These are phyloP conservation scores for Platycercus adscitus DNA, from an alignment of 2,113 vertebrate genomes.

Conservation along the genomic window DNA sequence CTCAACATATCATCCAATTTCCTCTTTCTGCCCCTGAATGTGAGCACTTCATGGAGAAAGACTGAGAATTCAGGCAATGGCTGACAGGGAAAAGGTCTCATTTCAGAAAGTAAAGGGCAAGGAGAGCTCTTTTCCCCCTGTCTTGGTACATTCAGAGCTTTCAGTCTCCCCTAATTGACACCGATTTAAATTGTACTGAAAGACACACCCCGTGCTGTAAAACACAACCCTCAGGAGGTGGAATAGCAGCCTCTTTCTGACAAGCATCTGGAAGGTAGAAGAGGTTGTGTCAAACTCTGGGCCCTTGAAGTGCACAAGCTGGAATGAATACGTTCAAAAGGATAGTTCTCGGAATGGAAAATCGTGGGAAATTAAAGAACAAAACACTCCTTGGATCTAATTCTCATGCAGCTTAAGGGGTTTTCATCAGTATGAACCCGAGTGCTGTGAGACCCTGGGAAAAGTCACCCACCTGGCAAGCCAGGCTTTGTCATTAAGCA, in stretches of 20 bases:
- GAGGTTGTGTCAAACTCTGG: neutral
- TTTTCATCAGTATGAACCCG: neutral
- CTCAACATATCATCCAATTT: constrained; percentile 6
- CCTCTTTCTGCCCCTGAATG: neutral
- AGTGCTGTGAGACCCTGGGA: constrained; percentile 9
- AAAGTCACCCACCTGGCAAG: constrained; percentile 28
- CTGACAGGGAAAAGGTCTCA: neutral
- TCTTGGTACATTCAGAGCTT: neutral
- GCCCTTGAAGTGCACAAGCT: neutral
- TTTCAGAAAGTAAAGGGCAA: neutral
- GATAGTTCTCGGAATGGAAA: constrained; percentile 51
- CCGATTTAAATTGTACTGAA: constrained; percentile 3
- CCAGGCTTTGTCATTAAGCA: neutral
- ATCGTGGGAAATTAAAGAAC: constrained; percentile 21
- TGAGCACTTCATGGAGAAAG: neutral
- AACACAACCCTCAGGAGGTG: neutral
- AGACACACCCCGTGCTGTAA: neutral
- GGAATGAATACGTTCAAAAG: constrained; percentile 24
- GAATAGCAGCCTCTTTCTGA: constrained; percentile 38
- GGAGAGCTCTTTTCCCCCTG: neutral
- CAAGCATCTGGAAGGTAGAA: constrained; percentile 53
- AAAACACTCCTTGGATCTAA: neutral
- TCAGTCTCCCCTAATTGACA: neutral
- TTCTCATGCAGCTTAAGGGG: neutral
- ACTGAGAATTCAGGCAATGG: neutral